Base-by-base conservation (phyloP, 2,797 vertebrate species). In the Clarias pachynema region DNA sequence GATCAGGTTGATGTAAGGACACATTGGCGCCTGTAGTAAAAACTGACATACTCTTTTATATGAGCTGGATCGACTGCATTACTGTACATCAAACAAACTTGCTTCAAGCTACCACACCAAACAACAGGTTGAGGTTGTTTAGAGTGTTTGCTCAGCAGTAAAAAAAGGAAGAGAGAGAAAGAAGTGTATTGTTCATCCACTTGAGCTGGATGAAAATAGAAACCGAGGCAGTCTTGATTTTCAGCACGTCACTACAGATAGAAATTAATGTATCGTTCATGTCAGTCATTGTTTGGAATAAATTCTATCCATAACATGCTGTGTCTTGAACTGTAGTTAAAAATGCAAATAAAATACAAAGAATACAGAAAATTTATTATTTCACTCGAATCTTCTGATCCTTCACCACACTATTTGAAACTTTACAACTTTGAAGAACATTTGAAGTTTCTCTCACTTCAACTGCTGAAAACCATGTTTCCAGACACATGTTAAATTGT, bases 1-100 rank as follows among this genome's bases (percentile, higher is more conserved):
- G 9, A 66, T 26, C 5, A 24, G 53, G 74, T 53, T 78, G 31
- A 16, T 53, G 53, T 37, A n/a, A 20, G 18, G 29, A 57, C 31
- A 56, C 12, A 29, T 49, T 79, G 74, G 83, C 31, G 31, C 73
- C 74, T 4, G 74, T 57, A 29, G 49, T 86, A 83, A 73, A 83
- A 65, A 26, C 22, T 37, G 9, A 14, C 16, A 69, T 60, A 29
- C 26, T 79, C 56, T 65, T 40, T 53, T 66, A 72, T 68, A 31
- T 80, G 44, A 72, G 31, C 18, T 1, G 59, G 66, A 29, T 29
- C 0, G 34, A 49, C 29, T 34, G 22, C 68, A 66, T 80, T 80
- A 74, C 40, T 80, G 24, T 26, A 84, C 29, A 74, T 80, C 85
- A 86, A 84, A 86, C 82, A 65, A 4, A 57, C 18, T 0, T 49